Evolutionary conservation across 2,113 vertebrate species (phyloP), one percentile per base, ranked within the genome.

Genomic region (Illadopsis cleaveri): DNA sequence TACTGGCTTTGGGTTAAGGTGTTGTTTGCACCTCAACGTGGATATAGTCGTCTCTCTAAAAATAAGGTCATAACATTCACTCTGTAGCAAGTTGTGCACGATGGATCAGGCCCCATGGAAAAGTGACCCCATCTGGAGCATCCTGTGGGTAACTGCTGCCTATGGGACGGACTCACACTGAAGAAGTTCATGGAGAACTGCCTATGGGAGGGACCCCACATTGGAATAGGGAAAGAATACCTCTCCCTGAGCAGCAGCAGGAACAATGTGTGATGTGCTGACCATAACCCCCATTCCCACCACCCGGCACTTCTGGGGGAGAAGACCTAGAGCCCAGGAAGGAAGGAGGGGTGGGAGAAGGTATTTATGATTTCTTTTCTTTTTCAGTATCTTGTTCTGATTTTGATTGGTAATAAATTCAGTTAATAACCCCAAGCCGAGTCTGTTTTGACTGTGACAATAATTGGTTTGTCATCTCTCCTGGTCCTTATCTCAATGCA

Each of bases 231-330:
- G 10, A 12, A 62, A 61, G 19, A 16, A 15, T 25, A 60, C n/a
- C 30, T 70, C 15, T n/a, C 28, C 56, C 13, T 21, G 27, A 68
- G 33, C 54, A 77, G 37, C 15, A 22, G 22, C 45, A 53, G 38
- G n/a, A 60, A 11, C 1, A 1, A n/a, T 2, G 10, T 15, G 25
- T 37, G 22, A 15, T 64, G 42, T 56, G 18, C 11, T 9, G 31
- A 72, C 6, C 35, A 50, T 3, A 40, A 71, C 2, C 4, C 40
- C 4, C 16, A 35, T 48, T 42, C 8, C 19, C 30, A 19, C 6
- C 18, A 25, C n/a, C 11, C 15, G 40, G 15, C 0, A 0, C 30
- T 7, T 1, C 45, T 50, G 31, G 23, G 9, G 14, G 24, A 14
- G 16, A 56, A 53, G 7, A 35, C 16, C 21, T 11, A 27, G 10